These are phyloP conservation scores for Rotaria magnacalcarata DNA, from an alignment of 2,888 invertebrate genomes.

Conservation along the genomic window DNA sequence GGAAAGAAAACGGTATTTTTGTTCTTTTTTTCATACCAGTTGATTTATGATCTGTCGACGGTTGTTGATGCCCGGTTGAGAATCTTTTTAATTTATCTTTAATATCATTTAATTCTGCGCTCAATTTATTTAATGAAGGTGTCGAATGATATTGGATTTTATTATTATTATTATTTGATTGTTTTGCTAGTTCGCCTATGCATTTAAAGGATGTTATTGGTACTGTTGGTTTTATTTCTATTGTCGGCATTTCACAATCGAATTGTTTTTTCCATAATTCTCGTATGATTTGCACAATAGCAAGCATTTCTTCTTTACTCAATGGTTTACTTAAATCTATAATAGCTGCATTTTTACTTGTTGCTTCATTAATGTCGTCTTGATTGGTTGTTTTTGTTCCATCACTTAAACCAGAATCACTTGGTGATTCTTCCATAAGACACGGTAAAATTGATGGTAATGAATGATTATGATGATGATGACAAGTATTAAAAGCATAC, in stretches of 20 bases:
- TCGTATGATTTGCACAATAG: background rate
- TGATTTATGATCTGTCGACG: background rate
- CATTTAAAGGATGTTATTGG: background rate
- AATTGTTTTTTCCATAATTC: slow-evolving; percentile 28
- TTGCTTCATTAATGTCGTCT: background rate
- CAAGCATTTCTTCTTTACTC: slow-evolving; percentile 28
- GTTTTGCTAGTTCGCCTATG: background rate
- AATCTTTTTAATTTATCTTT: slow-evolving; percentile 33
- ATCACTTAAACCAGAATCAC: slow-evolving; percentile 30
- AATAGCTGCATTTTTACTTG: background rate
- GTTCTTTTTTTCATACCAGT: background rate
- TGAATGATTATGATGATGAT: no score
- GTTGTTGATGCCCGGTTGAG: background rate
- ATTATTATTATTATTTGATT: background rate
- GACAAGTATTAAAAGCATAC: no score
- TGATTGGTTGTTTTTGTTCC: background rate
- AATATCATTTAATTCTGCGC: slow-evolving; percentile 23
- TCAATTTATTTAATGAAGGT: slow-evolving; percentile 23
- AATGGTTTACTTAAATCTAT: slow-evolving; percentile 32
- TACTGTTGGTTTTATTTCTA: background rate
- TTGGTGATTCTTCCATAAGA: slow-evolving; percentile 35
- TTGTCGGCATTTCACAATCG: background rate
- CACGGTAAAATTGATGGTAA: background rate
- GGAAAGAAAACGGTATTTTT: no score
- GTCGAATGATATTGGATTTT: slow-evolving; percentile 13